A percentile compares a stretch with the other conserved stretches of the same genome.
These are phyloP conservation scores for Spizella passerina DNA, from an alignment of 2,797 vertebrate species.

Conservation along the genomic window DNA sequence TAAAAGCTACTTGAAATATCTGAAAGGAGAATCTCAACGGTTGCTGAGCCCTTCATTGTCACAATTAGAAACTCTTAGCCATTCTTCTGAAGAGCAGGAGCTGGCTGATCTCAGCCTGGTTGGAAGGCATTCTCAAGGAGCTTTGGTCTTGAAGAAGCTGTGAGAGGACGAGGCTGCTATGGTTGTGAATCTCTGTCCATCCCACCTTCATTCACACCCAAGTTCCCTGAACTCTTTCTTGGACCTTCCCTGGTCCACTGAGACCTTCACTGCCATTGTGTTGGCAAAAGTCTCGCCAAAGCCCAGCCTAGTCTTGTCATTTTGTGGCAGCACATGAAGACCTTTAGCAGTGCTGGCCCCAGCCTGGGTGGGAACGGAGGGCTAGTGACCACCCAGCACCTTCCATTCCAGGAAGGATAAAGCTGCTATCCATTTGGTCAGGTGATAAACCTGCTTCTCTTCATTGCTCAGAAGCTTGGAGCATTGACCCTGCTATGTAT, in stretches of 20 bases:
- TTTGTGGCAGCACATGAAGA: neutral
- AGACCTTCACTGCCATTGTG: neutral
- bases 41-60: neutral
- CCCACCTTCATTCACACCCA: neutral
- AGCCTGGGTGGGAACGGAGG: neutral
- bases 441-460: neutral
- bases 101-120: neutral
- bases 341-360: neutral
- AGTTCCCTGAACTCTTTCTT: neutral
- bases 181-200: neutral
- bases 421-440: neutral
- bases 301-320: neutral
- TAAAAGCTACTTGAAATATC: neutral
- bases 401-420: neutral
- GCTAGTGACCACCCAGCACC: neutral
- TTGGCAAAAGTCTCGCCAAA: neutral
- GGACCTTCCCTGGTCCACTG: neutral
- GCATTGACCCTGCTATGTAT: neutral
- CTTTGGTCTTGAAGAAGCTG: neutral
- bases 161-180: neutral
- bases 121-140: neutral
- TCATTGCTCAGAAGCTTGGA: neutral
- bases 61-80: neutral
- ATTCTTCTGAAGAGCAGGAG: neutral
- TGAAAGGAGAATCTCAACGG: neutral